Base-by-base conservation (phyloP, 2,888 invertebrate genomes). In the Geophilus truncorum region DNA sequence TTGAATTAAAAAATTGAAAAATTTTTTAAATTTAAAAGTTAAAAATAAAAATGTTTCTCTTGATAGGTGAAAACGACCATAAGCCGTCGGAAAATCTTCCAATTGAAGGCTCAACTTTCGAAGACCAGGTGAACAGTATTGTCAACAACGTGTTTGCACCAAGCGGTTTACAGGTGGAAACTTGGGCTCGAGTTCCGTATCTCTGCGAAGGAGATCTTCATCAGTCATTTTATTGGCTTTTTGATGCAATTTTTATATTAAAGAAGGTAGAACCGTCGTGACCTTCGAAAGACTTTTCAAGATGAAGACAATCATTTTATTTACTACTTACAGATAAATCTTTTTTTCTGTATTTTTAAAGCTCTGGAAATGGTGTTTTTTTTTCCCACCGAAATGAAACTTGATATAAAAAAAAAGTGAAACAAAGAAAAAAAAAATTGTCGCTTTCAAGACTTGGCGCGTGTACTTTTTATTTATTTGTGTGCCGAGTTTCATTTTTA, bases 121-220 rank as follows among this genome's bases (percentile, higher is more conserved):
- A 89, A 83, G 87, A 93, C 81, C 97, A 98, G 87, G 92, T 93
- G 6, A 87, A 90, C 7, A 91, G 93, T 82, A 91, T 97, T 84
- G 88, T 92, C 28, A 86, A 88, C 45, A 84, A 87, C 77, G 91
- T 93, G 6, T 88, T 92, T 28, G 89, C 90, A 82, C 92, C 92
- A 0, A 87, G 90, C 78, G 93, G 93, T 3, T 94, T 95, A 87
- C 90, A 91, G 81, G 90, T 98, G 57, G 90, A 92, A 77, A 90
- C 91, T 5, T 98, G 97, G 95, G 92, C 95, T 12, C 91, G 95
- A 84, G 91, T 97, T 62, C 98, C 98, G 0, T 98, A 98, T 87
- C 90, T 99, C 51, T 98, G 98, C 88, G 98, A 99, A 88, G 98
- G 98, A 0, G 98, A 98, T 87, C 90, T 97, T 83, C 91, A 93